phyloP scores from a whole-genome alignment of 2,797 vertebrate species.

The Ctenopoma kingsleyae region DNA sequence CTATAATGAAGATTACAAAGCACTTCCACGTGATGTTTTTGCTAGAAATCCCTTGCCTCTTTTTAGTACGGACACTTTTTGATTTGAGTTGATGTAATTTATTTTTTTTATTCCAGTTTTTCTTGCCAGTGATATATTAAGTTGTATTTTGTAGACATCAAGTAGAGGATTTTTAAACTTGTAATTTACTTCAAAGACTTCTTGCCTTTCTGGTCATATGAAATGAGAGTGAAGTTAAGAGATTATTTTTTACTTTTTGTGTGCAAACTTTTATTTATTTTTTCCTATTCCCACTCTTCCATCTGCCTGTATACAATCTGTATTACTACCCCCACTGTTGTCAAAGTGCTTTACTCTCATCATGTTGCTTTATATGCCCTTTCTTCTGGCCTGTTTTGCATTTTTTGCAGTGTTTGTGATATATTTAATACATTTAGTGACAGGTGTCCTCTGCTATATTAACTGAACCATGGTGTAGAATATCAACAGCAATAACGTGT shows the following conservation, averaged over 20 bases:
- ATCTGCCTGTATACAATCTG: conserved; percentile 3
- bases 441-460: conserved; percentile 25
- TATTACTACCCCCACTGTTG: neutral
- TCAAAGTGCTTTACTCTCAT: neutral
- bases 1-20: neutral
- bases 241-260: conserved; percentile 2
- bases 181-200: neutral
- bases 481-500: conserved; percentile 19
- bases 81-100: neutral
- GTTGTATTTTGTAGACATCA: neutral
- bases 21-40: conserved; percentile 2
- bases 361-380: neutral
- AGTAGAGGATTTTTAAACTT: neutral
- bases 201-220: neutral
- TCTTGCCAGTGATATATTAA: neutral
- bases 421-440: conserved; percentile 35
- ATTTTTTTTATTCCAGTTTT: neutral
- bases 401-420: conserved; percentile 20
- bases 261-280: neutral
- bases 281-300: neutral
- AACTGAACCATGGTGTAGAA: conserved; percentile 24
- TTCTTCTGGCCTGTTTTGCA: conserved; percentile 12
- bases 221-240: neutral
- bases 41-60: neutral
- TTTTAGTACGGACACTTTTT: conserved; percentile 1